phyloP scores from a whole-genome alignment of 1,140 invertebrate genomes.

The Archivesica marissinica region DNA sequence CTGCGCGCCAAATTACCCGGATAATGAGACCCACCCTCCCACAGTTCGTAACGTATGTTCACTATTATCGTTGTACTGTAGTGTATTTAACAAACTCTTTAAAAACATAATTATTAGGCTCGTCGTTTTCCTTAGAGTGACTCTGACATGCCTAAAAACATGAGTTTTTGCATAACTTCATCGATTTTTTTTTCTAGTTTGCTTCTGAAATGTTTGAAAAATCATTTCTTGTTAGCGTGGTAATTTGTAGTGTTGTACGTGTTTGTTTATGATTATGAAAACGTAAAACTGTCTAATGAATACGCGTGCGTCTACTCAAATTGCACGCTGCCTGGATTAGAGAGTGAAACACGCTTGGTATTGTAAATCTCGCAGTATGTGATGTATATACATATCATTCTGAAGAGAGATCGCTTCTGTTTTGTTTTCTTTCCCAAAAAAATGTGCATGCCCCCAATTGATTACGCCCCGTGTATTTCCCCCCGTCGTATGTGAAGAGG shows the following conservation, averaged over 20 bases:
- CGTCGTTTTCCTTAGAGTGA: neutral
- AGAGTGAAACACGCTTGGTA: neutral
- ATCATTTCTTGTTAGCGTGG: constrained; percentile 5
- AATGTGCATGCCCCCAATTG: too few species aligned
- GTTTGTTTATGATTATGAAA: constrained; percentile 4
- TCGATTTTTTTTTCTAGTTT: neutral
- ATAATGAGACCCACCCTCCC: too few species aligned
- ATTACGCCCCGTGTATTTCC: too few species aligned
- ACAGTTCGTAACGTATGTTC: too few species aligned
- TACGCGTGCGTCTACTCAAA: neutral
- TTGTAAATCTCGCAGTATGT: too few species aligned
- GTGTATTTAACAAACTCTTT: neutral
- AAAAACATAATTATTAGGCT: neutral
- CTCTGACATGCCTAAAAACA: constrained; percentile 1
- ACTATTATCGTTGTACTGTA: too few species aligned
- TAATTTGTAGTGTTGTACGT: constrained; percentile 7
- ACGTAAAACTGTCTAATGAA: neutral
- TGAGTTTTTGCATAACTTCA: neutral
- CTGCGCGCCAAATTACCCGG: too few species aligned
- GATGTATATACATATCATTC: too few species aligned
- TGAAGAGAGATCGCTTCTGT: too few species aligned
- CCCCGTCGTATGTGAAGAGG: too few species aligned
- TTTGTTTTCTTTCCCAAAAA: too few species aligned
- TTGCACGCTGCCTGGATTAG: neutral
- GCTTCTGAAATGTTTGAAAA: neutral